Base-by-base conservation (phyloP, 2,797 vertebrate species). In the Chrysolophus pictus region DNA sequence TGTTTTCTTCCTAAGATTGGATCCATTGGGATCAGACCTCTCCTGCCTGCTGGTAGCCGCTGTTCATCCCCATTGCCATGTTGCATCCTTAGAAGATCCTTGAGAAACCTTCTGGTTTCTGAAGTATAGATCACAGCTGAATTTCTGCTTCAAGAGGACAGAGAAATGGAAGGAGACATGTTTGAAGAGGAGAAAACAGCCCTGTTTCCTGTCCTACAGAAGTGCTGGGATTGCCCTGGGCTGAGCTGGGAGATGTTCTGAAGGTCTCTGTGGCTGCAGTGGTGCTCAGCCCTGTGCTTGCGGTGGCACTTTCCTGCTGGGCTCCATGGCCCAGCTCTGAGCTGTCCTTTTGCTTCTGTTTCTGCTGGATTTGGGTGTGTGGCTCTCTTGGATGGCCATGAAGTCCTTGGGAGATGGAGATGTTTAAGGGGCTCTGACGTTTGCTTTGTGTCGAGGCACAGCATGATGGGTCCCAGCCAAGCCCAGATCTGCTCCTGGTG, bases 211-310 rank as follows among this genome's bases (percentile, higher is more conserved):
- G 24, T 53, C 51, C 59, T 79, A 65, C 56, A 63, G 51, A 60
- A 11, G 28, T 56, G 6, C 37, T 64, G 21, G 22, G 35, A 4
- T 51, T 71, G n/a, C 55, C 17, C 18, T 46, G 31, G 69, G 37
- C 58, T 18, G 37, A 85, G 68, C 33, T 46, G 37, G 46, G 46
- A 55, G 33, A 19, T 13, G 24, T 35, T 51, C 28, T 31, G 28
- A 28, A 69, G 53, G 33, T 0, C 10, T 8, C 37, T 26, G 35
- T 0, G 0, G 13, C 29, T 11, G 10, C 17, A 31, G 76, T 5
- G 47, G 76, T 64, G 69, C 60, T 86, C 44, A 10, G 64, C 24
- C 68, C 24, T 14, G 28, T 24, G 10, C 63, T 69, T 84, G 29
- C 33, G 53, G 51, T 79, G 80, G 33, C 35, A 67, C 72, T 88